Evolutionary conservation across 2,888 invertebrate genomes (phyloP).

Genomic region (Melanargia galathea): DNA sequence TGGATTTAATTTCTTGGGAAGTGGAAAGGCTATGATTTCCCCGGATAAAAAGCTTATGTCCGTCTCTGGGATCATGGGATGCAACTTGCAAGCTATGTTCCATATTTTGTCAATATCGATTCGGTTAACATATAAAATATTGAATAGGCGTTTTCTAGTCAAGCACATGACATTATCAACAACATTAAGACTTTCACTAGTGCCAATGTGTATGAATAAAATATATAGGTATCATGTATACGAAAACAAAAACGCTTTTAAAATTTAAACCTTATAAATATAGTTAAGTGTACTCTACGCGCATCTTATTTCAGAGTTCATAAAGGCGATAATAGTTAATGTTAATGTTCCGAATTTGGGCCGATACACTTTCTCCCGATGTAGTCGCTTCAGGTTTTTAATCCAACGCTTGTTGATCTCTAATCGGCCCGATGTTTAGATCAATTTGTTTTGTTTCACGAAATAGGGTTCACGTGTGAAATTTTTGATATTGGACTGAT

Average conservation of each 20-base stretch:
- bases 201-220: neutral
- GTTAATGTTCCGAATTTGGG: conserved; percentile 7
- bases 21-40: too few relatives aligned
- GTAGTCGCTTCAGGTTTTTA: conserved; percentile 28
- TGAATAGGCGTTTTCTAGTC: too few relatives aligned
- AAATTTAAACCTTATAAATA: neutral
- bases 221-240: neutral
- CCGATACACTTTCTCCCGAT: conserved; percentile 4
- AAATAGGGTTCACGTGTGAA: conserved; percentile 3
- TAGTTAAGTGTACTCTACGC: neutral
- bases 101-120: too few relatives aligned
- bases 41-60: too few relatives aligned
- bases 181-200: too few relatives aligned
- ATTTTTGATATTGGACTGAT: conserved; percentile 3
- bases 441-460: conserved; percentile 25
- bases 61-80: too few relatives aligned
- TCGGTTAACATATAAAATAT: too few relatives aligned
- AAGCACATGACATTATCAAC: too few relatives aligned
- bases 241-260: neutral
- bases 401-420: conserved; percentile 26
- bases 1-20: too few relatives aligned
- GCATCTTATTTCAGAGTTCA: conserved; percentile 15
- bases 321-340: conserved; percentile 15
- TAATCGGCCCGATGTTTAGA: conserved; percentile 28
- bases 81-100: too few relatives aligned